Evolutionary conservation across 2,888 invertebrate genomes (phyloP).

Genomic region (Metallyticus violacea): DNA sequence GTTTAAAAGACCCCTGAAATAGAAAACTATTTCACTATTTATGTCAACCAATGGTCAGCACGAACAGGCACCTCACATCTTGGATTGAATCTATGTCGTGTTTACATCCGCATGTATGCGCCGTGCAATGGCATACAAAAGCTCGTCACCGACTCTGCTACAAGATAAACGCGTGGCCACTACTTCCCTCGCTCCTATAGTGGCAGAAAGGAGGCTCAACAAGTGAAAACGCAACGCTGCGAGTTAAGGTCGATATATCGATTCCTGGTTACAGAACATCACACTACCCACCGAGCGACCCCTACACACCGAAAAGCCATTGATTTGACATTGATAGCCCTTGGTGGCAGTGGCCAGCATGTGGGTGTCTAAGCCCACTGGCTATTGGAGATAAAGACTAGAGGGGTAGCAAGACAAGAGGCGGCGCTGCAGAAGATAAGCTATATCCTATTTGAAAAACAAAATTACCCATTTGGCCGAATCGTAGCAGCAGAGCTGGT

Average conservation of each 20-base stretch:
- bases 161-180: neutral
- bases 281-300: constrained; percentile 6
- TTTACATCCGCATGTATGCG: neutral
- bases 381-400: neutral
- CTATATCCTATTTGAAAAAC: too few species aligned
- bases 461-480: too few species aligned
- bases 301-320: constrained; percentile 29
- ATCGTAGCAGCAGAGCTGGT: too few species aligned
- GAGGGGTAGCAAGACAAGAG: too few species aligned
- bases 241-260: constrained; percentile 28
- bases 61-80: too few species aligned
- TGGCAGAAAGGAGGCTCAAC: constrained; percentile 23
- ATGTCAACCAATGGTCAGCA: too few species aligned
- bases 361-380: neutral
- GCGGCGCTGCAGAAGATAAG: too few species aligned
- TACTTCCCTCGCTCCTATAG: neutral
- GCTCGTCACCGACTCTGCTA: too few species aligned
- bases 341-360: constrained; percentile 20
- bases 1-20: too few species aligned
- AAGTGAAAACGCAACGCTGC: constrained; percentile 25
- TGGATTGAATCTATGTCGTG: too few species aligned
- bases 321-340: constrained; percentile 34
- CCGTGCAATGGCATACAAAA: neutral
- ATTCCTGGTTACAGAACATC: constrained; percentile 13
- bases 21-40: too few species aligned